A percentile compares a stretch with the other conserved stretches of the same genome.
Evolutionary conservation across 1,140 invertebrate species (phyloP).

Genomic region (Saccostrea echinata): DNA sequence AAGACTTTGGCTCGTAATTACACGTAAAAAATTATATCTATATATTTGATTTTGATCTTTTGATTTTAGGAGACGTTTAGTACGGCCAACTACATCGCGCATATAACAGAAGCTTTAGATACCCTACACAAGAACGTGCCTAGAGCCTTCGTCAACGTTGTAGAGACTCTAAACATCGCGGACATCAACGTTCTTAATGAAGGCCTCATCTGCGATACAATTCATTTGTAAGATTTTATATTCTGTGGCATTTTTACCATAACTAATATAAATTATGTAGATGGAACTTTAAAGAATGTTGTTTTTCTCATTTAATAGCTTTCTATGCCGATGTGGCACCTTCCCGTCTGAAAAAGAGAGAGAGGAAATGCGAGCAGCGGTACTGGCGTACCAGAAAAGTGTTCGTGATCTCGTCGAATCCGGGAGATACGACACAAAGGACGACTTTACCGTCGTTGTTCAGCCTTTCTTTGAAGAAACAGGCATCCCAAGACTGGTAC

Average conservation of each 20-base stretch:
- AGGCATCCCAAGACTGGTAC: slow-evolving; percentile 65
- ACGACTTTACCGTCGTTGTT: slow-evolving; percentile 85
- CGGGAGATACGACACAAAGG: slow-evolving; percentile 83
- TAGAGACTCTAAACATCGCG: slow-evolving; percentile 83
- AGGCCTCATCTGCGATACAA: slow-evolving; percentile 64
- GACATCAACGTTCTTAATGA: slow-evolving; percentile 64
- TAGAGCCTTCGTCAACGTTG: slow-evolving; percentile 88
- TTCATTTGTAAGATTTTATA: slow-evolving; percentile 66
- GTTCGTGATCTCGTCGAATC: slow-evolving; percentile 67
- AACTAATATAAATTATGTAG: background rate
- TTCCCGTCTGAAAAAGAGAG: slow-evolving; percentile 62
- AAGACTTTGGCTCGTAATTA: no score
- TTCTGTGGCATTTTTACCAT: background rate
- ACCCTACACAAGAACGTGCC: slow-evolving; percentile 85
- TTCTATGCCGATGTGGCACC: slow-evolving; percentile 68
- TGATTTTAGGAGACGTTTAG: slow-evolving; percentile 62
- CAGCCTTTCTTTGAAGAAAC: slow-evolving; percentile 81
- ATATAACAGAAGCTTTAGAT: slow-evolving; percentile 84
- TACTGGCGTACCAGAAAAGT: slow-evolving; percentile 65
- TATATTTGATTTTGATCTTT: background rate
- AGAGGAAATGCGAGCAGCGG: slow-evolving; percentile 58
- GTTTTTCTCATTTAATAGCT: slow-evolving; percentile 52
- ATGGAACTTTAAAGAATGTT: no score
- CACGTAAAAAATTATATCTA: no score
- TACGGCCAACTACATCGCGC: slow-evolving; percentile 83